Conservation (phyloP, 2,113 vertebrate species). For the Lagopus muta region DNA sequence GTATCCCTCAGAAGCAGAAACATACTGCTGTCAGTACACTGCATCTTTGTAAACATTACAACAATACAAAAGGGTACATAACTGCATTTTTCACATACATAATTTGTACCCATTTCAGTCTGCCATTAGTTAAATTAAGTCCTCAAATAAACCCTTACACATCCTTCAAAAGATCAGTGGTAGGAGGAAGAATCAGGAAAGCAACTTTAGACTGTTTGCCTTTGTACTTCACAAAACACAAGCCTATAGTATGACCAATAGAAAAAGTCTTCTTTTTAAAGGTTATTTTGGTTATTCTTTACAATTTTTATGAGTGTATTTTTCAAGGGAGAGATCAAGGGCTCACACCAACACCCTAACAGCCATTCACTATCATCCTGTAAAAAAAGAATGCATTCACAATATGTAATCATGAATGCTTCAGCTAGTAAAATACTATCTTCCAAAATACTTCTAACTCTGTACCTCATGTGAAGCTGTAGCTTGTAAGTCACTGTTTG, state of each 20-base stretch:
- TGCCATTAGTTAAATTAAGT: too few relatives aligned
- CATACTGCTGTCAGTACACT: background rate
- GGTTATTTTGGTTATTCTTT: background rate
- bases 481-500: too few relatives aligned
- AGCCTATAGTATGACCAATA: background rate
- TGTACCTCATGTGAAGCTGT: too few relatives aligned
- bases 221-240: background rate
- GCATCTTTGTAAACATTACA: background rate
- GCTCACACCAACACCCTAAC: background rate
- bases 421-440: too few relatives aligned
- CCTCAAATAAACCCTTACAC: background rate
- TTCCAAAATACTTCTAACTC: too few relatives aligned
- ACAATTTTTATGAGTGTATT: background rate
- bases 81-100: too few relatives aligned
- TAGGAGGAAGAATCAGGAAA: background rate
- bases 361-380: background rate
- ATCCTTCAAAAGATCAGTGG: too few relatives aligned
- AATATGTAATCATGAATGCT: too few relatives aligned
- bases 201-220: background rate
- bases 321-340: background rate
- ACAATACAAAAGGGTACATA: background rate
- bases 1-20: background rate
- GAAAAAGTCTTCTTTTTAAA: background rate
- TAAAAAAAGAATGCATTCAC: background rate
- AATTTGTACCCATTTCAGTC: too few relatives aligned